Base-by-base conservation (phyloP, 2,113 vertebrate genomes). In the Tachysurus vachellii region DNA sequence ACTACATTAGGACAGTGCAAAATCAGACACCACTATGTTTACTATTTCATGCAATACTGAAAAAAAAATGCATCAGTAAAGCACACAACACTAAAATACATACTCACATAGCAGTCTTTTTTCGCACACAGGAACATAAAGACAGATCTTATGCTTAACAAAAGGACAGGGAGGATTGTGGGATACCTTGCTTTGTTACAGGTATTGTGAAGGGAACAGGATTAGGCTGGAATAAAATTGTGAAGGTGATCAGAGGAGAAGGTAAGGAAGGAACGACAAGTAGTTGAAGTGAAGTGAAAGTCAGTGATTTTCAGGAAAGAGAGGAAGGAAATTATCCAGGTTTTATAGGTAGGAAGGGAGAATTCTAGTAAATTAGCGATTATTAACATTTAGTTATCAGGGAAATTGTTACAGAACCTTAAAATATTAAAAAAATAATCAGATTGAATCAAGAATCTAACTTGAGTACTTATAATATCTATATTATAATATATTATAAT, bases 121-220 rank as follows among this genome's bases (percentile, higher is more conserved):
- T 42, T 70, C 19, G 71, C 53, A 59, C 59, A 42, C 76, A 85
- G 47, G 19, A 81, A 26, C 77, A 85, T 77, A 59, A 42, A 71
- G 59, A 79, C 26, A 79, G 64, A 53, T 68, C 47, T 82, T 31
- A 36, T 23, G n/a, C 2, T 75, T 61, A 28, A 3, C 8, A 42
- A 61, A 36, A 50, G 57, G 53, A 85, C 73, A 26, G 77, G 73
- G 73, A 56, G 87, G 82, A 71, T 56, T 87, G 28, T 76, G 85
- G 89, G 88, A 91, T 93, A 93, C 93, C 92, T 95, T 89, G 80
- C 81, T 88, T 86, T 88, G 92, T 94, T 93, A 93, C 87, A 88
- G 92, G 91, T 87, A 85, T 88, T 90, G 89, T 87, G 73, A 91
- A 64, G 90, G 88, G 70, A 80, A 88, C 87, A 16, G 89, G 91